Base-by-base conservation (phyloP, 2,113 vertebrate species). In the Cheirogaleus medius region DNA sequence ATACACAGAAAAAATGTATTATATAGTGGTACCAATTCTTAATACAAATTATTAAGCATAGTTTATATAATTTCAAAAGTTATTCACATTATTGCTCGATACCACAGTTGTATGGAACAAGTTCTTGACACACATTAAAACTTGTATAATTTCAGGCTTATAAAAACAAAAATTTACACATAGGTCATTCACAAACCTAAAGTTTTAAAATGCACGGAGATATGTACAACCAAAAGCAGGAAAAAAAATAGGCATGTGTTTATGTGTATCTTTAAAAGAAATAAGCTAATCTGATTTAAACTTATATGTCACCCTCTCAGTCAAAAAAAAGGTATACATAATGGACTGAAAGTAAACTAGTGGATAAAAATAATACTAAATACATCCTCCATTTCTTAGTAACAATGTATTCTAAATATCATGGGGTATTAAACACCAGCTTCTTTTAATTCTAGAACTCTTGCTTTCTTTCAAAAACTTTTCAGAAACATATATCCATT, bases 31-130 rank as follows among this genome's bases (percentile, higher is more conserved):
- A 98, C 98, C 97, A 99, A 98, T 95, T 98, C 98, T 98, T 98
- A 97, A 98, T 98, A 99, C 98, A 99, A 98, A 98, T 98, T 85
- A 98, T 94, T 98, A 98, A 98, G 98, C 98, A 97, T 97, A 98
- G 94, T 98, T 97, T 98, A 98, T 98, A 97, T 97, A 93, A 60
- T 97, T 98, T 98, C 98, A 95, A 97, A 98, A 98, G 87, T 98
- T 99, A 98, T 99, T 99, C 98, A 99, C 98, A 98, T 99, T 99
- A 99, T 99, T 99, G 99, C 99, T 99, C 97, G 95, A 98, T 98
- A 98, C 95, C 98, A 98, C 98, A 99, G 97, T 88, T 97, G 92
- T 97, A 98, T 97, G 98, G 97, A 98, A 98, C 96, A 96, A 97
- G 95, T 98, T 98, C 97, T 97, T 98, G 98, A 97, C 91, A 97